Evolutionary conservation across 2,797 vertebrate species (phyloP), one percentile per base, ranked within the genome.

Genomic region (Siniperca scherzeri): DNA sequence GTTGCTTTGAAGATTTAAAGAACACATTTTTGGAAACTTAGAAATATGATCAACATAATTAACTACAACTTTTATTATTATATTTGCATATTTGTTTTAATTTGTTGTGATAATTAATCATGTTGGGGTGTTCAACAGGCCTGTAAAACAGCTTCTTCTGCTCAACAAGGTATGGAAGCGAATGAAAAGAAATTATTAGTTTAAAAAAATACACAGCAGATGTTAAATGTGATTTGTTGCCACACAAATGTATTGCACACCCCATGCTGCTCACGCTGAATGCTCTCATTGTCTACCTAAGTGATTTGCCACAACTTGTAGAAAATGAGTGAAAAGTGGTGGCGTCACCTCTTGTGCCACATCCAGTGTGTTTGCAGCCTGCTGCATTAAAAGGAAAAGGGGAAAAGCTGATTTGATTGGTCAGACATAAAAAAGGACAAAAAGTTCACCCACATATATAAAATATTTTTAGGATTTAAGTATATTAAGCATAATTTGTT

Each of bases 271-370:
- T 1, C 16, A 9, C 11, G 50, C 8, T 42, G 40, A 53, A 16
- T 1, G 44, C 62, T 68, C 21, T 36, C 27, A 27, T 4, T 44
- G n/a, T 65, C 33, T 6, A 3, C 25, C 4, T 57, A 33, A 72
- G 65, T 74, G 52, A 81, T 74, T 65, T 70, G 44, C 46, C 30
- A 33, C n/a, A 46, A 59, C n/a, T 30, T 56, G 67, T 30, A 61
- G 78, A 19, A 70, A 67, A 67, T 25, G 5, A 75, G 67, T 52
- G 48, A 36, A 50, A 71, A 46, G 21, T 22, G 33, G 33, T 48
- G 30, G 70, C 75, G 48, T 55, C 70, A 9, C 33, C 3, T 74
- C 36, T 53, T 55, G 40, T 27, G 17, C 42, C 12, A 27, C n/a
- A 68, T 70, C 8, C 4, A 22, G 19, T 59, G 14, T 53, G 66